Evolutionary conservation across 2,113 vertebrate genomes (phyloP).

Genomic region (Labeo catla): DNA sequence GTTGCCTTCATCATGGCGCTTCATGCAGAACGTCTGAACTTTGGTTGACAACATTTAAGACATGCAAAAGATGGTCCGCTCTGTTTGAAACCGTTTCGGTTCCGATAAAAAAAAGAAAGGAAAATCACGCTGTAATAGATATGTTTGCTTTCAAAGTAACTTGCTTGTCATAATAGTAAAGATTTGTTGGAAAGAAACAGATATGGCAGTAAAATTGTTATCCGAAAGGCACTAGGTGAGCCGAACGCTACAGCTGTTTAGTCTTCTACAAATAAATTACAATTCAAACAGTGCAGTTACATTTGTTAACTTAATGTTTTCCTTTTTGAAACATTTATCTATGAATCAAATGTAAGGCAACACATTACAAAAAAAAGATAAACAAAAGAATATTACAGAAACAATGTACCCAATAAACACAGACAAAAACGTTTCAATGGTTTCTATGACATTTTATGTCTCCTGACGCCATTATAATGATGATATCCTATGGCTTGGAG

Average conservation of each 20-base stretch:
- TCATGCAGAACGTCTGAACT: slow-evolving; percentile 70
- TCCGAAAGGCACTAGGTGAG: slow-evolving; percentile 95
- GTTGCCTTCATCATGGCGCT: background rate
- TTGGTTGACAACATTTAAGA: slow-evolving; percentile 75
- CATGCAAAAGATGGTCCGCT: slow-evolving; percentile 56
- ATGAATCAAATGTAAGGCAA: slow-evolving; percentile 89
- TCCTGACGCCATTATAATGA: slow-evolving; percentile 88
- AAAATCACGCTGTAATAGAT: slow-evolving; percentile 62
- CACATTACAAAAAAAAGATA: slow-evolving; percentile 85
- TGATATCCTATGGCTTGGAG: slow-evolving; percentile 93
- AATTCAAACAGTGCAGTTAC: slow-evolving; percentile 97
- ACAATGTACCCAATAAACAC: slow-evolving; percentile 86
- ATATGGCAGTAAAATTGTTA: slow-evolving; percentile 92
- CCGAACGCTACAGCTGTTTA: slow-evolving; percentile 88
- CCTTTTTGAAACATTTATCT: slow-evolving; percentile 87
- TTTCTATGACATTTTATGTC: slow-evolving; percentile 83
- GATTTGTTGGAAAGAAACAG: slow-evolving; percentile 69
- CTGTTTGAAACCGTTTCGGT: slow-evolving; percentile 32
- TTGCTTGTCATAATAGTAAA: slow-evolving; percentile 65
- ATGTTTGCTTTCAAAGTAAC: slow-evolving; percentile 53
- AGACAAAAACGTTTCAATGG: slow-evolving; percentile 74
- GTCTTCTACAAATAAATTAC: slow-evolving; percentile 99
- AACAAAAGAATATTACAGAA: slow-evolving; percentile 78
- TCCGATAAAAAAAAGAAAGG: slow-evolving; percentile 68
- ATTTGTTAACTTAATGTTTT: slow-evolving; percentile 96